Base-by-base conservation (phyloP, 1,140 invertebrate species). In the Drosophila murphyi region DNA sequence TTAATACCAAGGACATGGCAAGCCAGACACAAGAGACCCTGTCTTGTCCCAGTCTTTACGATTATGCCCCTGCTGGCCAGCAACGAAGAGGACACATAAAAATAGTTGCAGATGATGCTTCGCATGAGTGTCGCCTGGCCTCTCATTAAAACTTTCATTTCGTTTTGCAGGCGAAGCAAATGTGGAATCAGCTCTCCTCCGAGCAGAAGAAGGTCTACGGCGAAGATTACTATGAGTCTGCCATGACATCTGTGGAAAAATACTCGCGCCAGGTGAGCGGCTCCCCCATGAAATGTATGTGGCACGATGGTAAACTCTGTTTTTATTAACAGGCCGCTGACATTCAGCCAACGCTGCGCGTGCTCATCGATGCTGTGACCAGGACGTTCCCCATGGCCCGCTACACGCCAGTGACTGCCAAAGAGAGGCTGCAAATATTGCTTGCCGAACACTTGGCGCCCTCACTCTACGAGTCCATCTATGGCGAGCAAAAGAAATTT, bases 161-260 rank as follows among this genome's bases (percentile, higher is more conserved):
- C 34, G 65, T 68, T 37, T 37, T 34, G 47, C 94, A 96, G 91
- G 96, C 96, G 4, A 95, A 95, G 76, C 95, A 96, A 68, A 96
- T 97, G 96, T 97, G 96, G 96, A 94, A 94, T 68, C 94, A 95
- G 80, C 93, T 97, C 45, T 95, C 95, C 80, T 95, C 96, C 72
- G 95, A 96, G 93, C 95, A 96, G 64, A 95, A 95, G 85, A 94
- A 95, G 54, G 95, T 96, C 70, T 97, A 97, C 82, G 96, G 96
- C 3, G 95, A 97, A 92, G 95, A 96, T 85, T 95, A 97, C 81
- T 97, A 97, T 89, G 96, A 97, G 86, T 94, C 95, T 67, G 96
- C 96, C 70, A 94, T 97, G 87, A 93, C 96, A 35, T 95, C 95
- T 72, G 93, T 97, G 69, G 96, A 96, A 82, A 96, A 96, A 83